Percentiles rank a stretch among this genome's conserved stretches.
Evolutionary conservation across 2,888 invertebrate species (phyloP).

Genomic region (Minunthozetes semirufus): DNA sequence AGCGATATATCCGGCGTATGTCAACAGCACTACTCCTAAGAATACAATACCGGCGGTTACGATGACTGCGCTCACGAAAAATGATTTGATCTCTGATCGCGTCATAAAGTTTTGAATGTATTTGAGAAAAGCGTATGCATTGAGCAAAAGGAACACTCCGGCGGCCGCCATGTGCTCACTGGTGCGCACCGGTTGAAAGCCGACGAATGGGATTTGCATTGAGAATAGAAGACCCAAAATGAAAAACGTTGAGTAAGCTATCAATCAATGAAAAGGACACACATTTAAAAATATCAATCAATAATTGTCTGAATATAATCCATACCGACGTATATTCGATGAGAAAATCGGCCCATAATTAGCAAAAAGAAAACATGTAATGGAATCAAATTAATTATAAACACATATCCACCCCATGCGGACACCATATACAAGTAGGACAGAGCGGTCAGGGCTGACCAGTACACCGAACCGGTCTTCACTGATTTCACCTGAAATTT

Average conservation of each 20-base stretch:
- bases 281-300: conserved; percentile 22
- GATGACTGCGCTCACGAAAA: conserved; percentile 64
- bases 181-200: conserved; percentile 96
- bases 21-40: conserved; percentile 74
- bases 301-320: conserved; percentile 21
- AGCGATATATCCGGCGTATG: conserved; percentile 84
- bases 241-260: conserved; percentile 94
- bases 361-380: conserved; percentile 86
- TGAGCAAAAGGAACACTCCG: conserved; percentile 88
- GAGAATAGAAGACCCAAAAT: conserved; percentile 88
- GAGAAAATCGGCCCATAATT: conserved; percentile 90
- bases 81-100: conserved; percentile 78
- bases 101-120: conserved; percentile 80
- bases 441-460: conserved; percentile 86
- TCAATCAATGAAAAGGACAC: conserved; percentile 38
- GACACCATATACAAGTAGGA: conserved; percentile 99
- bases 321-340: conserved; percentile 66
- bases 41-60: conserved; percentile 74
- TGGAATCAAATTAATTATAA: conserved; percentile 97
- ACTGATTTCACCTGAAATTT: conserved; percentile 66
- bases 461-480: conserved; percentile 94
- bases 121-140: conserved; percentile 77
- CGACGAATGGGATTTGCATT: conserved; percentile 76
- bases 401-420: conserved; percentile 99
- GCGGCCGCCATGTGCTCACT: conserved; percentile 99